Evolutionary conservation across 1,140 invertebrate species (phyloP).

Genomic region (Leptopilina boulardi): DNA sequence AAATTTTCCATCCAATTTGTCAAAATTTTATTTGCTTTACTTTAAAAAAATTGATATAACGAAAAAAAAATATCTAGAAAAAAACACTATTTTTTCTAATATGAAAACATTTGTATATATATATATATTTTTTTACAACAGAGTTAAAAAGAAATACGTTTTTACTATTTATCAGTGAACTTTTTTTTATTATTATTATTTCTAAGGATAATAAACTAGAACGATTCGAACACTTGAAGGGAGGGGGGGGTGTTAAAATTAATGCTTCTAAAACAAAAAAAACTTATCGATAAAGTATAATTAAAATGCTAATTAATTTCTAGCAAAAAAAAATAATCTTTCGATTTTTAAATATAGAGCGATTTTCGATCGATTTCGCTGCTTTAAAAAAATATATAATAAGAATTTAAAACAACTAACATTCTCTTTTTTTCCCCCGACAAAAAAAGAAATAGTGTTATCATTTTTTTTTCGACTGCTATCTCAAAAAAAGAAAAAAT

Average conservation of each 20-base stretch:
- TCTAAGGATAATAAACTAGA: not conserved
- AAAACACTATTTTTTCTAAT: too few relatives aligned
- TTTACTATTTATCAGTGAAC: too few relatives aligned
- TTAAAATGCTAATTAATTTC: not conserved
- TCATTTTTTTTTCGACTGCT: not conserved
- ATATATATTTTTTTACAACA: too few relatives aligned
- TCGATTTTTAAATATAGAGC: not conserved
- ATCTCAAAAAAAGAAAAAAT: constrained; percentile 25
- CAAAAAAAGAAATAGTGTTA: not conserved
- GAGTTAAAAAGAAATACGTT: too few relatives aligned
- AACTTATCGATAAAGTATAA: not conserved
- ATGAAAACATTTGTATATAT: too few relatives aligned
- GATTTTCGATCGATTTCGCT: not conserved
- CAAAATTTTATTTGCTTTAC: not conserved
- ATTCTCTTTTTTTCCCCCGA: not conserved
- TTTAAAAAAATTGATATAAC: not conserved
- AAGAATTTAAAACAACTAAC: constrained; percentile 19
- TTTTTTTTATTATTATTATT: not conserved
- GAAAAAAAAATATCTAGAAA: too few relatives aligned
- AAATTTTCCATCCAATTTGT: not conserved
- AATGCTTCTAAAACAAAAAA: not conserved
- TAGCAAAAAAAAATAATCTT: not conserved
- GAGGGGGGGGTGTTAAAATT: not conserved
- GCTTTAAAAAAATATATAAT: not conserved
- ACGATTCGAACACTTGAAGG: not conserved